Base-by-base conservation (phyloP, 2,113 vertebrate genomes). In the Corydoras sp. region DNA sequence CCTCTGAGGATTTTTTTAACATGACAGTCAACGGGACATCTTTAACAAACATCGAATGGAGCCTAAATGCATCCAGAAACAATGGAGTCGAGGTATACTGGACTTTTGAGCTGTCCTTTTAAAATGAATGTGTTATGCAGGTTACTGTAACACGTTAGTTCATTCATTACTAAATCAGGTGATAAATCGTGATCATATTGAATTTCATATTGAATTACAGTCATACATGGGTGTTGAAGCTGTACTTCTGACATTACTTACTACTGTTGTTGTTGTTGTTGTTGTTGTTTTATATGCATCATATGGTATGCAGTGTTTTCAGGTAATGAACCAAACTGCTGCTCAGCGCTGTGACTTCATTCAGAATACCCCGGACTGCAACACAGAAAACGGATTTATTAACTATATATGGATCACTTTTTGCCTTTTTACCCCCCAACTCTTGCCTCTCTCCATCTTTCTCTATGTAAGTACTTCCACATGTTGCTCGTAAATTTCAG, bases 281-380 rank as follows among this genome's bases (percentile, higher is more conserved):
- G n/a, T 59, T 5, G 4, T 59, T 31, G 61, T 31, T 60, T 9
- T 10, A 32, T 68, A 2, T 58, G 58, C 9, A 56, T 9, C 51
- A 11, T 53, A 9, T 5, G 68, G 30, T 53, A 49, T n/a, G 1
- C 77, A 98, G 96, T 99, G 96, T 62, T 87, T 89, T 58, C 66
- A 73, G 0, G 94, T 98, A 73, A 88, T 92, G 83, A 75, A 82
- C 63, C 73, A 79, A 72, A 93, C 89, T 31, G 77, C 71, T 29
- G 84, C 87, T 0, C 81, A 90, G 7, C 92, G 93, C 78, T 99
- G 96, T 65, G 14, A 24, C 9, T 98, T 98, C 59, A 56, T 98
- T 82, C 88, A 65, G 77, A 88, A 65, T 80, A 97, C 89, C 2
- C 81, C 90, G 0, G 94, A 98, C 88, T 99, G 96, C 83, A n/a